Conservation (phyloP, 1,140 invertebrate genomes). For the Drosophila ironensis region DNA sequence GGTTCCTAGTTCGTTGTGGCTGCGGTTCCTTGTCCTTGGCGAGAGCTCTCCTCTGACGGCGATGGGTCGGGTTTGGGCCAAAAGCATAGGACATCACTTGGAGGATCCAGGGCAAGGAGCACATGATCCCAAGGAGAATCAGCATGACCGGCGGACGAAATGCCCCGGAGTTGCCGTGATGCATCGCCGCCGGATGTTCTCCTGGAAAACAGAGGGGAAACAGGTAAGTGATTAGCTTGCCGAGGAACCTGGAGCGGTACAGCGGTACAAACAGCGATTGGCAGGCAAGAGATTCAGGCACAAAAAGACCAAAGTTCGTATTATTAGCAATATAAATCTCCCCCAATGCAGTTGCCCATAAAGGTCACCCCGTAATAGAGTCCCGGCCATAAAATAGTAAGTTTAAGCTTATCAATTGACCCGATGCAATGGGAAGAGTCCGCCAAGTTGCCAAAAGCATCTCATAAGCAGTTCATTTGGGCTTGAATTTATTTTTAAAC, state of each 20-base stretch:
- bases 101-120: conserved; percentile 33
- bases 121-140: conserved; percentile 47
- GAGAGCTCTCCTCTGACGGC: neutral
- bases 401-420: neutral
- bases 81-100: conserved; percentile 9
- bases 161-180: conserved; percentile 85
- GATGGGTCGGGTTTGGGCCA: conserved; percentile 1
- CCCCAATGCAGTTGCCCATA: too few species aligned
- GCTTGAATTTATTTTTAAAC: neutral
- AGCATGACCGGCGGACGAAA: conserved; percentile 67
- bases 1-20: neutral
- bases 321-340: too few species aligned
- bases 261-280: neutral
- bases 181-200: conserved; percentile 92
- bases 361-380: too few species aligned
- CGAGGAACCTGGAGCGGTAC: neutral
- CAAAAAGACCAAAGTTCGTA: too few species aligned
- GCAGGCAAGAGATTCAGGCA: conserved; percentile 2
- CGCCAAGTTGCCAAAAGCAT: conserved; percentile 4
- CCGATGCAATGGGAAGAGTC: neutral
- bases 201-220: conserved; percentile 82
- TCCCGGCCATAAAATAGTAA: neutral
- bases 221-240: neutral
- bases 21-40: conserved; percentile 9
- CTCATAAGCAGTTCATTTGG: conserved; percentile 20